A percentile compares a stretch with the other conserved stretches of the same genome.
Conservation (phyloP, 2,888 invertebrate genomes). For the Diaphora mendica region DNA sequence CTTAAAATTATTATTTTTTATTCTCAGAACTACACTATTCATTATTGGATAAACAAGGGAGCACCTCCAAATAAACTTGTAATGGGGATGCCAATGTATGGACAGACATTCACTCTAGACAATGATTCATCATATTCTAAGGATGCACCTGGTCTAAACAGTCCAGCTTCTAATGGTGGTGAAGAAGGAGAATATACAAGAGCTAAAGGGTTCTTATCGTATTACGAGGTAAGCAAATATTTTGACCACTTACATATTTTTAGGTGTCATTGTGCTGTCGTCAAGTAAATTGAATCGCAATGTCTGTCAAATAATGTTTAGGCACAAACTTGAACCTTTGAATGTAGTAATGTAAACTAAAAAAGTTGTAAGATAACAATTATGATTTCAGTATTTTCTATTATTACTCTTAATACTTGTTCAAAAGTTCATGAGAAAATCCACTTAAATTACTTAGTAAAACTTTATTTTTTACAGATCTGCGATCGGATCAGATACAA, state of each 20-base stretch:
- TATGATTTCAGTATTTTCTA: background rate
- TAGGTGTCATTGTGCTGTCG: background rate
- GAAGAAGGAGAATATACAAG: conserved; percentile 94
- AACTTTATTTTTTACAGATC: conserved; percentile 82
- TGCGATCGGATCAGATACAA: conserved; percentile 92
- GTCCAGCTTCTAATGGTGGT: conserved; percentile 92
- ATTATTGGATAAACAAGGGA: conserved; percentile 95
- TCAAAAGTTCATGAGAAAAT: background rate
- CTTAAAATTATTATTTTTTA: background rate
- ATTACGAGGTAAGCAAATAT: conserved; percentile 90
- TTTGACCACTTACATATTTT: background rate
- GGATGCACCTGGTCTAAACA: conserved; percentile 89
- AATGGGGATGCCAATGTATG: conserved; percentile 96
- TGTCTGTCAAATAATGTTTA: background rate
- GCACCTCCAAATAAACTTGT: conserved; percentile 93
- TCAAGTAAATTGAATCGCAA: background rate
- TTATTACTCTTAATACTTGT: background rate
- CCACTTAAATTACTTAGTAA: too few relatives aligned
- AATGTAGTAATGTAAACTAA: background rate
- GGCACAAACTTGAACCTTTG: background rate
- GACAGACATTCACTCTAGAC: conserved; percentile 91
- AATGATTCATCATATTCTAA: conserved; percentile 62
- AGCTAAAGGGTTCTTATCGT: conserved; percentile 94
- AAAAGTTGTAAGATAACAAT: background rate
- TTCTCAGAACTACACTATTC: conserved; percentile 92